phyloP scores from a whole-genome alignment of 1,140 invertebrate genomes.

The Linepithema humile region DNA sequence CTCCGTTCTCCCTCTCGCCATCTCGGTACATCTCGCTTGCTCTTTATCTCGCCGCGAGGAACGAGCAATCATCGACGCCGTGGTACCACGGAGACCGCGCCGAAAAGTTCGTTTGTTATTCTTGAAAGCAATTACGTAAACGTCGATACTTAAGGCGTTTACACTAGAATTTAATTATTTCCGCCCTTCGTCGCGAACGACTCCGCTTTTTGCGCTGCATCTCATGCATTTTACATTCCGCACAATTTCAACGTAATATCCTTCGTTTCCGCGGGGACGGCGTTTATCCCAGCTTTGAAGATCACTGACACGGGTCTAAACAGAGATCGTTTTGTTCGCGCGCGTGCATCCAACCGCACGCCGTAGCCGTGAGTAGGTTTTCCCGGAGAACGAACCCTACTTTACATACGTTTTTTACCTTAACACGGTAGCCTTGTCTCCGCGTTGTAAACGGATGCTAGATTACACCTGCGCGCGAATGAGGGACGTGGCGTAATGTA shows the following conservation, averaged over 20 bases:
- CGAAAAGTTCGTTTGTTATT: constrained; percentile 48
- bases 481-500: background rate
- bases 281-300: constrained; percentile 42
- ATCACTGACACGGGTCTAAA: constrained; percentile 49
- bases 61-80: constrained; percentile 31
- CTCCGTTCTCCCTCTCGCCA: background rate
- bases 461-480: constrained; percentile 45
- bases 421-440: constrained; percentile 49
- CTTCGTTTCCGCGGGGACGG: constrained; percentile 11
- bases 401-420: constrained; percentile 46
- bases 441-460: constrained; percentile 31
- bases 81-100: background rate
- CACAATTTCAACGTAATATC: constrained; percentile 44
- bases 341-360: constrained; percentile 8
- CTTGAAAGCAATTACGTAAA: constrained; percentile 35
- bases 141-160: constrained; percentile 36
- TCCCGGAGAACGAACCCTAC: constrained; percentile 36
- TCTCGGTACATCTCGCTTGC: background rate
- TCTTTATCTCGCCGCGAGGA: background rate
- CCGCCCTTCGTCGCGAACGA: background rate
- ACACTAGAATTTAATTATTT: constrained; percentile 46
- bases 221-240: constrained; percentile 49
- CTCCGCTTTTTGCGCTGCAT: background rate
- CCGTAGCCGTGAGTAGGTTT: constrained; percentile 8
- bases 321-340: constrained; percentile 50